Base-by-base conservation (phyloP, 2,888 invertebrate genomes). In the Agrochola lota region DNA sequence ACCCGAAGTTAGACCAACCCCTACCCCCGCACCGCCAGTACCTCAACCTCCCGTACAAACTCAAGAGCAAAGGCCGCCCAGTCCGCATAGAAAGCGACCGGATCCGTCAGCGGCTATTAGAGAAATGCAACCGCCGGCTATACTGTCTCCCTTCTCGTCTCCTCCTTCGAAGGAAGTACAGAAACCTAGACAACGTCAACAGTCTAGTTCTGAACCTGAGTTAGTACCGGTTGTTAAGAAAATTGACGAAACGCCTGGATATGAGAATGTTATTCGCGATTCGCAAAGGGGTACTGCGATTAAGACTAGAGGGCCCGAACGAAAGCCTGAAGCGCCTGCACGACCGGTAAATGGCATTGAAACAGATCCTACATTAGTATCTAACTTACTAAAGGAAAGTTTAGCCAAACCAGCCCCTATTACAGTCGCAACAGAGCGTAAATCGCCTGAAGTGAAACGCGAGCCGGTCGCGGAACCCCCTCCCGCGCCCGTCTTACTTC, bases 361-460 rank as follows among this genome's bases (percentile, higher is more conserved):
- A 93, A 98, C 98, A 0, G 98, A 98, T 89, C 98, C 98, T 0
- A 97, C 97, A 12, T 88, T 98, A 88, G 98, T 98, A 46, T 98
- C 98, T n/a, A 98, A 97, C 89, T 93, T 98, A 63, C 93, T 98
- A 2, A 98, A 98, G 90, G 98, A 98, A 85, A 97, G 97, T 81
- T 91, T 97, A 70, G 97, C 97, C 0, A 96, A 96, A 84, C 96
- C 96, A 0, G 95, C 91, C 0, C 96, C 96, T 2, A 97, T 96
- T 78, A 95, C 94, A 1, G 96, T 94, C 40, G 94, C 94, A 1
- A 95, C 93, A 1, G 97, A 95, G 80, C 94, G 91, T 77, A 94
- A 94, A 83, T 94, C 94, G 0, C 95, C 95, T 0, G 76, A 93
- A 64, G 95, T 95, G 79, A 81, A 94, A 1, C 94, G 94, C 70